These are phyloP conservation scores for Drosophila kohkoa DNA, from an alignment of 1,140 invertebrate species.

Conservation along the genomic window DNA sequence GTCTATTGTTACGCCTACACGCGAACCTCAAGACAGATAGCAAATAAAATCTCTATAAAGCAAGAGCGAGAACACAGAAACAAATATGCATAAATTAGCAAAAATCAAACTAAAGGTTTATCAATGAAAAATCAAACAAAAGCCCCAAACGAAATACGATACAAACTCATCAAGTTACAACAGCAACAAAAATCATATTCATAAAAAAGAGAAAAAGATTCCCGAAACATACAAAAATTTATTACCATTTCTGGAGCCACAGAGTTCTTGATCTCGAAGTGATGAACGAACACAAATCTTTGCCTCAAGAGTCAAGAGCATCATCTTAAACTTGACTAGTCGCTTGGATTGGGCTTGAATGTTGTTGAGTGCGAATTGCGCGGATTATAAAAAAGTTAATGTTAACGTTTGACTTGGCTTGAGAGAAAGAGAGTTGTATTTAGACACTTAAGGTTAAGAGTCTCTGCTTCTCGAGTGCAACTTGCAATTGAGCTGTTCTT, in stretches of 20 bases:
- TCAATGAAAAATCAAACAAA: conserved; percentile 43
- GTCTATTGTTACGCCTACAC: conserved; percentile 78
- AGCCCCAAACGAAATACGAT: conserved; percentile 32
- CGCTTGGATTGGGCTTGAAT: neutral
- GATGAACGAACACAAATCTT: neutral
- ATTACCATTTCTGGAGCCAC: neutral
- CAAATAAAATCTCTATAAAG: conserved; percentile 7
- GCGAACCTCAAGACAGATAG: conserved; percentile 29
- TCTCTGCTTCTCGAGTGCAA: conserved; percentile 8
- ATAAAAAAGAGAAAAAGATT: conserved; percentile 14
- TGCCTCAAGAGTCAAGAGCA: conserved; percentile 17
- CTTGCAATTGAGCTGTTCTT: conserved; percentile 44
- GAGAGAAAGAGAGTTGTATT: conserved; percentile 12
- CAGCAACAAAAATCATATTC: conserved; percentile 22
- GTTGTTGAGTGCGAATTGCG: too few relatives aligned
- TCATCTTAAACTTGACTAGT: conserved; percentile 35
- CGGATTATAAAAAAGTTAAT: conserved; percentile 24
- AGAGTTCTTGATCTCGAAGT: conserved; percentile 1
- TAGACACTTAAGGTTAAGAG: conserved; percentile 42
- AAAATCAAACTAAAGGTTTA: conserved; percentile 43
- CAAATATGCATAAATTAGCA: conserved; percentile 40
- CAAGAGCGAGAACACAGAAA: conserved; percentile 5
- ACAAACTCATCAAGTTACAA: conserved; percentile 33
- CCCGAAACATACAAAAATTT: neutral
- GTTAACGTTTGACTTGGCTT: conserved; percentile 5